Evolutionary conservation across 2,888 invertebrate species (phyloP).

Genomic region (Eristalis intricaria): DNA sequence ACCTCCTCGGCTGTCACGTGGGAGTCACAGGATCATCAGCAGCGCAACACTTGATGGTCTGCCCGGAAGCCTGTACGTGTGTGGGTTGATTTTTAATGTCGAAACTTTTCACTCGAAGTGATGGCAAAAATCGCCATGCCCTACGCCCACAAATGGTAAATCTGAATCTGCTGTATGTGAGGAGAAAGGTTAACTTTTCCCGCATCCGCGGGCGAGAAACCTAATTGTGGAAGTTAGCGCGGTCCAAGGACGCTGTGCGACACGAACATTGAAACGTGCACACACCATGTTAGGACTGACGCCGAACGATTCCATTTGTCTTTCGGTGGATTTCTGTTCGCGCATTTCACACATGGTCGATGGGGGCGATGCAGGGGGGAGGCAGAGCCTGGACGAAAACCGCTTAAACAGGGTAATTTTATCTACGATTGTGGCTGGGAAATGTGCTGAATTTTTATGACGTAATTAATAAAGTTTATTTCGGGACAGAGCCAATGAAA

Average conservation of each 20-base stretch:
- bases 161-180: conserved; percentile 15
- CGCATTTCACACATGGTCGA: conserved; percentile 66
- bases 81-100: conserved; percentile 68
- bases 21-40: conserved; percentile 43
- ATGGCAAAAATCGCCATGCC: conserved; percentile 52
- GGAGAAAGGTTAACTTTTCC: conserved; percentile 56
- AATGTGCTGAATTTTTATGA: conserved; percentile 68
- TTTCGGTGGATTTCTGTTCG: conserved; percentile 48
- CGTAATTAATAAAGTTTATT: conserved; percentile 69
- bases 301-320: conserved; percentile 20
- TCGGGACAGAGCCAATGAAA: conserved; percentile 25
- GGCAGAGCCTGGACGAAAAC: conserved; percentile 17
- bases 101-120: conserved; percentile 67
- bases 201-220: conserved; percentile 42
- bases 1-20: neutral
- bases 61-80: conserved; percentile 32
- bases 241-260: conserved; percentile 38
- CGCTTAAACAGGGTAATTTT: conserved; percentile 66
- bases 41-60: conserved; percentile 62
- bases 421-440: conserved; percentile 63
- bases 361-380: conserved; percentile 10
- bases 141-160: conserved; percentile 7
- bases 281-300: neutral
- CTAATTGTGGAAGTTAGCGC: conserved; percentile 64
- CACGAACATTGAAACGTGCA: neutral